Evolutionary conservation across 2,888 invertebrate genomes (phyloP).

Genomic region (Hydraecia micacea): DNA sequence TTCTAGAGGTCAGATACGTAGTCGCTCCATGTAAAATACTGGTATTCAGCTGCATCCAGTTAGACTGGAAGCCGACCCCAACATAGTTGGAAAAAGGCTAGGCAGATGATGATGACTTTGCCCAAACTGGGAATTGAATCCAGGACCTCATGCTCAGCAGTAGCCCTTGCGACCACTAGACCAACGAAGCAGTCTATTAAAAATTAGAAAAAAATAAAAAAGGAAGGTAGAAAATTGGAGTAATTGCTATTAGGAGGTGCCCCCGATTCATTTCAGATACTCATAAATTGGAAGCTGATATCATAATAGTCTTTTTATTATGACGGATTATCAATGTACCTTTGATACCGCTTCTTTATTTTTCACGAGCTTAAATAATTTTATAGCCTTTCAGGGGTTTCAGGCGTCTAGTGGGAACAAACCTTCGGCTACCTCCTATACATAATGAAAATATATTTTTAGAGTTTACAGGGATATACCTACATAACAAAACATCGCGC

Average conservation of each 20-base stretch:
- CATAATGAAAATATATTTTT: slow-evolving; percentile 22
- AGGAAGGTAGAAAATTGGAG: slow-evolving; percentile 33
- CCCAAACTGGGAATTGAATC: background rate
- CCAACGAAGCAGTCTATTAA: background rate
- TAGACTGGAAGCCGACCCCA: no score
- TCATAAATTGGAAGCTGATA: slow-evolving; percentile 65
- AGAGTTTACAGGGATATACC: background rate
- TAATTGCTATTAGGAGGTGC: slow-evolving; percentile 64
- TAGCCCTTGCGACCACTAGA: background rate
- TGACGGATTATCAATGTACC: slow-evolving; percentile 66
- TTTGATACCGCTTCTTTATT: slow-evolving; percentile 62
- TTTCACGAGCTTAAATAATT: slow-evolving; percentile 64
- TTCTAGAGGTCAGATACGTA: no score
- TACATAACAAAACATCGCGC: background rate
- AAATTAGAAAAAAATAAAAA: slow-evolving; percentile 48
- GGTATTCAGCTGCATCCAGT: no score
- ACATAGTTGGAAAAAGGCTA: no score
- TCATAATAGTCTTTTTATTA: slow-evolving; percentile 68
- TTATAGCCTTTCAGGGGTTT: slow-evolving; percentile 51
- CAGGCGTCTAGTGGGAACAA: no score
- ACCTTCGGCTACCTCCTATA: slow-evolving; percentile 29
- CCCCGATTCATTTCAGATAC: slow-evolving; percentile 62
- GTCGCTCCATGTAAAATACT: no score
- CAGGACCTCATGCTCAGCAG: background rate
- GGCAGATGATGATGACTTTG: no score